Evolutionary conservation across 2,888 invertebrate species (phyloP).

Genomic region (Plebejus melissa): DNA sequence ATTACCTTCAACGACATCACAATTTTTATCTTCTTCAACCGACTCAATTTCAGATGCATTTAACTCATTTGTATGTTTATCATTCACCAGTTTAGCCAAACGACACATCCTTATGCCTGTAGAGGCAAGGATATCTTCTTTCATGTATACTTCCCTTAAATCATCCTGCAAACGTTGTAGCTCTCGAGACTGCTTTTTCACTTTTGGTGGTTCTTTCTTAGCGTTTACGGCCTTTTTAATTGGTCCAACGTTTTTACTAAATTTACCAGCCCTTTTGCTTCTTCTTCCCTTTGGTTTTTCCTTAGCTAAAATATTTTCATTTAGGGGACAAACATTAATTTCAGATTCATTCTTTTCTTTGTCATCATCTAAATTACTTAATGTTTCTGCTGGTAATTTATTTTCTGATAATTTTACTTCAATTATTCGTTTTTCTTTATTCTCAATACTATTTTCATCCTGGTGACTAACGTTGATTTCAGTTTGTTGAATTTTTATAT

Average conservation of each 20-base stretch:
- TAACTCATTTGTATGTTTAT: constrained; percentile 48
- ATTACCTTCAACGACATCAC: constrained; percentile 39
- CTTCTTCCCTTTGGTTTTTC: constrained; percentile 28
- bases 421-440: constrained; percentile 5
- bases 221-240: constrained; percentile 30
- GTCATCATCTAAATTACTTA: not conserved
- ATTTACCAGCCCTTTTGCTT: constrained; percentile 30
- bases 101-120: constrained; percentile 83
- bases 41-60: constrained; percentile 41
- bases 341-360: not conserved
- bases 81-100: constrained; percentile 72
- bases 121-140: constrained; percentile 79
- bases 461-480: not conserved
- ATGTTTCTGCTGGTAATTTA: not conserved
- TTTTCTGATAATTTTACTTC: not conserved
- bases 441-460: not conserved
- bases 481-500: not conserved
- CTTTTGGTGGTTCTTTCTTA: constrained; percentile 40
- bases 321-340: not conserved
- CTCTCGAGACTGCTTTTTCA: constrained; percentile 65
- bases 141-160: constrained; percentile 84
- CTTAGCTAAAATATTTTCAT: not conserved
- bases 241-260: constrained; percentile 31
- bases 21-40: constrained; percentile 55
- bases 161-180: constrained; percentile 83